phyloP scores from a whole-genome alignment of 2,797 vertebrate species.

The Streptopelia turtur region DNA sequence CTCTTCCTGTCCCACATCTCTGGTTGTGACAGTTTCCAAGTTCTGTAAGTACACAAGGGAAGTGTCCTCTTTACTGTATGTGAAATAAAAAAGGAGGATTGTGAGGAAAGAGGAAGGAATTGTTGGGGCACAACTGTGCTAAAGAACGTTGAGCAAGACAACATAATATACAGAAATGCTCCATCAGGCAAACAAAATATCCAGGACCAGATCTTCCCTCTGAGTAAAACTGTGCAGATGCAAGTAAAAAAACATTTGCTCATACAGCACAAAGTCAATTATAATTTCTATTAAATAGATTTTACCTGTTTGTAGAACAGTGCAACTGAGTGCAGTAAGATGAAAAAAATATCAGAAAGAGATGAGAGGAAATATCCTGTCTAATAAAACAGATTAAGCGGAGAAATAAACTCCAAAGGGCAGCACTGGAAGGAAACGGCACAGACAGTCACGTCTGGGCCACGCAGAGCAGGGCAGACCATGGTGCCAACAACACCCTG shows the following conservation, averaged over 20 bases:
- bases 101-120: not conserved
- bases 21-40: not conserved
- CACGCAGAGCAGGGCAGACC: not conserved
- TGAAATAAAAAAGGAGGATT: not conserved
- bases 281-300: not conserved
- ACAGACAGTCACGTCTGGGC: not conserved
- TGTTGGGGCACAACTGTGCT: not conserved
- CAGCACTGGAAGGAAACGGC: not conserved
- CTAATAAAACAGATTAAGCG: not conserved
- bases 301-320: not conserved
- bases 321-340: not conserved
- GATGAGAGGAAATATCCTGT: not conserved
- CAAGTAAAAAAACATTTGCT: not conserved
- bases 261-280: not conserved
- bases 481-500: not conserved
- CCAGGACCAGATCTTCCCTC: not conserved
- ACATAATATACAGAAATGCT: not conserved
- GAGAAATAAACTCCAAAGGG: not conserved
- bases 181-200: not conserved
- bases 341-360: not conserved
- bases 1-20: not conserved
- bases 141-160: not conserved
- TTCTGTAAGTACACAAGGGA: slow-evolving; percentile 31
- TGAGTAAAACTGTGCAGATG: not conserved
- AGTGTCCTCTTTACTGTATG: not conserved